phyloP scores from a whole-genome alignment of 2,113 vertebrate species.

The Antechinus stuartii region DNA sequence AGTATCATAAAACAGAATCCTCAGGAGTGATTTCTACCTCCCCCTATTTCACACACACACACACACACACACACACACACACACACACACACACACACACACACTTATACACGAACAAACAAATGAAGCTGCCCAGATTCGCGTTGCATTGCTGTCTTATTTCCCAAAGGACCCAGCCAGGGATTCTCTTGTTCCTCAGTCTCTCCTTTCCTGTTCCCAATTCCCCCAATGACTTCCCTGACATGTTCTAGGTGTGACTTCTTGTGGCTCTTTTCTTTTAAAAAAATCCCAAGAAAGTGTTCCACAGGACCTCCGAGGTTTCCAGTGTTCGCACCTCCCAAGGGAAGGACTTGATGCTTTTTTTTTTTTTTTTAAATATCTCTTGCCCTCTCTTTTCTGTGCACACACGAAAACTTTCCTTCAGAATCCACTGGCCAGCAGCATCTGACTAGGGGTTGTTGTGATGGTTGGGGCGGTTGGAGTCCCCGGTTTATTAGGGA shows the following conservation, averaged over 20 bases:
- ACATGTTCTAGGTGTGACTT: neutral
- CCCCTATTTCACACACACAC: too few species aligned
- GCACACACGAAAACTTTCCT: neutral
- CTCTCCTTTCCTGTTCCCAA: neutral
- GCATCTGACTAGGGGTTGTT: neutral
- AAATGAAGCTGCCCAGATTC: neutral
- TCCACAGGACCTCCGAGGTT: neutral
- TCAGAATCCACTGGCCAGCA: neutral
- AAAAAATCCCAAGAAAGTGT: neutral
- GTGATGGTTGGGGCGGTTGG: neutral
- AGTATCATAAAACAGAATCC: neutral
- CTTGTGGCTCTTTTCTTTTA: neutral
- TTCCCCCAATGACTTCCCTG: neutral
- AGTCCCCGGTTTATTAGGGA: neutral
- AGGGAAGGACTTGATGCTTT: neutral
- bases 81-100: neutral
- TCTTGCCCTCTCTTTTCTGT: neutral
- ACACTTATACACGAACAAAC: neutral
- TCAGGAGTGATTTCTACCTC: neutral
- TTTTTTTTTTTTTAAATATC: too few species aligned
- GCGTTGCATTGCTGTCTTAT: neutral
- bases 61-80: too few species aligned
- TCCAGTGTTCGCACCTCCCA: neutral
- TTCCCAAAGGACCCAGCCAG: neutral
- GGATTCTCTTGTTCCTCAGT: neutral